Conservation (phyloP, 2,113 vertebrate species). For the Ariopsis seemanni region DNA sequence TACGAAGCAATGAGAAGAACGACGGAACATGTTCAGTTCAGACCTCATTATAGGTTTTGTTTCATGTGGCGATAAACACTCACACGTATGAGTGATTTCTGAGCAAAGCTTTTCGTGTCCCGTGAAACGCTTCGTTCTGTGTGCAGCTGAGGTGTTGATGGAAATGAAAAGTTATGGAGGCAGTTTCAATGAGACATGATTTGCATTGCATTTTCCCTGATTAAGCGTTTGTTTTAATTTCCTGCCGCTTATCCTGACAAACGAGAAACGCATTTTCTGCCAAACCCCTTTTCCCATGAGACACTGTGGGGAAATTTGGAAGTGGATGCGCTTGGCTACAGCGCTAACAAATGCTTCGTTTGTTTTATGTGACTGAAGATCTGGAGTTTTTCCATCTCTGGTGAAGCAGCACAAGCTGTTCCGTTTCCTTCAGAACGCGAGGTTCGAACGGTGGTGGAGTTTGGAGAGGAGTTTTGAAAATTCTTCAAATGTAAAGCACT, state of each 20-base stretch:
- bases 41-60: neutral
- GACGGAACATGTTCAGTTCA: neutral
- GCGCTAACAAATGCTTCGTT: neutral
- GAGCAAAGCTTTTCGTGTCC: neutral
- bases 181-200: neutral
- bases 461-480: neutral
- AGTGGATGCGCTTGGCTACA: neutral
- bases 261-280: neutral
- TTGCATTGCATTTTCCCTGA: neutral
- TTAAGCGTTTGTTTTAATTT: neutral
- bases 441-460: neutral
- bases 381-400: neutral
- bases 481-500: no score
- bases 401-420: neutral
- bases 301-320: neutral
- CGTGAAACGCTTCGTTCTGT: neutral
- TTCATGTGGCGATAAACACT: neutral
- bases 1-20: neutral
- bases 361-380: constrained; percentile 5
- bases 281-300: neutral
- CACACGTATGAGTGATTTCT: neutral
- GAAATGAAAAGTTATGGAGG: neutral
- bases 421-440: neutral
- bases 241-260: neutral
- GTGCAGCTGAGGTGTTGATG: neutral